Base-by-base conservation (phyloP, 2,113 vertebrate species). In the Shinisaurus crocodilurus region DNA sequence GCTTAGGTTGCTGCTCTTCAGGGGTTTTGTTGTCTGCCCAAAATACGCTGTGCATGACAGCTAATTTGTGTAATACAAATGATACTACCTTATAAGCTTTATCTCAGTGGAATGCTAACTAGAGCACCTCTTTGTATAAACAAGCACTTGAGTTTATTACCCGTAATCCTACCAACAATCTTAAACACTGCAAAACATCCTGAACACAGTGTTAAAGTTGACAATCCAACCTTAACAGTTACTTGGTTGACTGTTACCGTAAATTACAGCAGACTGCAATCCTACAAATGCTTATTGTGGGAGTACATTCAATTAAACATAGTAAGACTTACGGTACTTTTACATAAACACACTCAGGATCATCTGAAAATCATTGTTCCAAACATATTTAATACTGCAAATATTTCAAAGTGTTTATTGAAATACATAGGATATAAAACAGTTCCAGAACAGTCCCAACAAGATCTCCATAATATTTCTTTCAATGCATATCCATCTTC, bases 1-100 rank as follows among this genome's bases (percentile, higher is more conserved):
- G 25, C 45, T 91, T 91, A 34, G 9, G 0, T 87, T 96, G 93
- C 27, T 8, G 40, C 72, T 93, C 45, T 57, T 34, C 84, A 88
- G 27, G 27, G 89, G 0, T 0, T 0, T 80, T 5, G 6, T 84
- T 86, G 94, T 5, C 57, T 92, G 80, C 60, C 63, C 23, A 6
- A 77, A 63, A 20, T 92, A 87, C 65, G 20, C 65, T 86, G 16
- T 65, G 1, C 75, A 77, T 90, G 92, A 94, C 85, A 94, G 90
- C 18, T 94, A 88, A 93, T 92, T 92, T 90, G 34, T 87, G 63
- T 80, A 90, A 79, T 87, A 93, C 12, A 93, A 95, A 93, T 74
- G 20, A 48, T n/a, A 2, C 82, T 89, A 90, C 81, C 87, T 90
- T 82, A 12, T 86, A 34, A 57, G 76, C 87, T 93, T 94, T 86